A percentile compares a stretch with the other conserved stretches of the same genome.
phyloP scores from a whole-genome alignment of 2,113 vertebrate species.

The Labrus mixtus region DNA sequence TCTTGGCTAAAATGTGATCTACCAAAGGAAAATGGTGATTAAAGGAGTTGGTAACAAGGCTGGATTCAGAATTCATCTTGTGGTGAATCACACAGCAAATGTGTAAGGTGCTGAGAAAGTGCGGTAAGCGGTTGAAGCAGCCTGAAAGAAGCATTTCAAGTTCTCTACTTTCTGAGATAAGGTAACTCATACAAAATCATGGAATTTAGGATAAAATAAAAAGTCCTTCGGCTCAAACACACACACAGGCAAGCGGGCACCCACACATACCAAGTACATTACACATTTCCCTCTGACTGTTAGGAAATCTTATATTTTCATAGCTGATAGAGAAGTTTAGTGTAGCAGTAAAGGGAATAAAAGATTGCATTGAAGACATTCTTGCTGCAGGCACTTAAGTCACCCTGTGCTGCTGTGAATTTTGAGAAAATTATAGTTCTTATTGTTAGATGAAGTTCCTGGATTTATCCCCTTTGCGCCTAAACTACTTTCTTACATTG shows the following conservation, averaged over 20 bases:
- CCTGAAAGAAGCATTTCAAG: neutral
- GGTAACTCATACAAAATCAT: neutral
- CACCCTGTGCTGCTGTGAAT: neutral
- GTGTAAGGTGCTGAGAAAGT: neutral
- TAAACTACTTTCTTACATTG: neutral
- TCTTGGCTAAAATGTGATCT: constrained; percentile 22
- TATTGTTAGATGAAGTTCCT: neutral
- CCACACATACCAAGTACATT: too few relatives aligned
- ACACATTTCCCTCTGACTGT: neutral
- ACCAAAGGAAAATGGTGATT: constrained; percentile 52
- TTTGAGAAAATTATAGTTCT: neutral
- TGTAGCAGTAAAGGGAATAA: neutral
- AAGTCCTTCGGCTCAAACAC: too few relatives aligned
- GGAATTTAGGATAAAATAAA: neutral
- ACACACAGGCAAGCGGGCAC: neutral
- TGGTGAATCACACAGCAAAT: constrained; percentile 2
- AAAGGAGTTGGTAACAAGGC: constrained; percentile 3
- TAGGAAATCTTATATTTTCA: neutral
- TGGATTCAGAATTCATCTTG: neutral
- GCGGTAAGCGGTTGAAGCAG: neutral
- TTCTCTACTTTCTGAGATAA: neutral
- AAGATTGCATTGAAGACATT: neutral
- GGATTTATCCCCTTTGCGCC: neutral
- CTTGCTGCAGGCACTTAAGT: neutral
- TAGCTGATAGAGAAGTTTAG: neutral